A percentile compares a stretch with the other conserved stretches of the same genome.
Evolutionary conservation across 92 coral and sea anemone genomes (phyloP).

Genomic region (Micromussa lordhowensis): DNA sequence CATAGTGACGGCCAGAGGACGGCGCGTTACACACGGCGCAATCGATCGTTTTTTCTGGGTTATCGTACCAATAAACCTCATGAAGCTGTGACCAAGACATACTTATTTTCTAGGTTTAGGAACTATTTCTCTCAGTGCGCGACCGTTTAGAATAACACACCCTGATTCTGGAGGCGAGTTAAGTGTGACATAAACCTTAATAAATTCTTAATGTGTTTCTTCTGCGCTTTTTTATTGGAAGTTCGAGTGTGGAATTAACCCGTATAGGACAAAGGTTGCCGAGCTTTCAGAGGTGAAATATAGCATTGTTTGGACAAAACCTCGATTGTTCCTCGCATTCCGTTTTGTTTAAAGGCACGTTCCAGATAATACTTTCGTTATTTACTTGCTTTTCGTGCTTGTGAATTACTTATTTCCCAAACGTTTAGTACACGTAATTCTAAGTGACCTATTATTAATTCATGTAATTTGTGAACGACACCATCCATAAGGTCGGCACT

Average conservation of each 20-base stretch:
- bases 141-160: constrained; percentile 37
- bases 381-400: not conserved
- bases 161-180: constrained; percentile 30
- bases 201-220: constrained; percentile 22
- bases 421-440: not conserved
- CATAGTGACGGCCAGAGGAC: constrained; percentile 83
- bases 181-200: constrained; percentile 36
- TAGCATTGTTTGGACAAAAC: constrained; percentile 15
- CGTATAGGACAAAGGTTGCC: constrained; percentile 23
- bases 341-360: not conserved
- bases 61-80: constrained; percentile 77
- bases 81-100: constrained; percentile 76
- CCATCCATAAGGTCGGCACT: not conserved
- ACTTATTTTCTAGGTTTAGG: not conserved
- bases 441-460: constrained; percentile 22
- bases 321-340: constrained; percentile 25
- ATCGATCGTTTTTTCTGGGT: constrained; percentile 77
- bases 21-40: constrained; percentile 81
- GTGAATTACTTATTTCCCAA: not conserved
- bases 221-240: not conserved
- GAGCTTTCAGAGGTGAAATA: constrained; percentile 2
- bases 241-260: constrained; percentile 36
- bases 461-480: constrained; percentile 4
- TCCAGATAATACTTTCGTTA: not conserved
- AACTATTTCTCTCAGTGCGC: constrained; percentile 26